Conservation (phyloP, 2,888 invertebrate species). For the Hipparchia semele region DNA sequence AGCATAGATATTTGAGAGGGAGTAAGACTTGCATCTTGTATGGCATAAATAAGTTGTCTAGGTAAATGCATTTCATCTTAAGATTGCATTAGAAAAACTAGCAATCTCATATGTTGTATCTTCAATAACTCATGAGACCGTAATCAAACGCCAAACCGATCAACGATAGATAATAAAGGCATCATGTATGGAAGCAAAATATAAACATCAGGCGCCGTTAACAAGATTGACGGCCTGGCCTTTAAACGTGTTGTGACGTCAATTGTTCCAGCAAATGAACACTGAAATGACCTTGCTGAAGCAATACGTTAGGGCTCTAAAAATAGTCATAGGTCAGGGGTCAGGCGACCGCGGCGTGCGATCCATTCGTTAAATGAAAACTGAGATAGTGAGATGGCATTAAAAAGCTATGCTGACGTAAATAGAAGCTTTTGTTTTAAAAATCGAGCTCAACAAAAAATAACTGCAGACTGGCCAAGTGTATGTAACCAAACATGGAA, state of each 20-base stretch:
- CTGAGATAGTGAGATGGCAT: slow-evolving; percentile 6
- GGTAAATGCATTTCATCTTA: no score
- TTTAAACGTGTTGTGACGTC: slow-evolving; percentile 71
- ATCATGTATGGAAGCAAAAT: slow-evolving; percentile 17
- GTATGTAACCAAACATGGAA: no score
- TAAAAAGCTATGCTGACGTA: slow-evolving; percentile 11
- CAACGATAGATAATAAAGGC: neutral
- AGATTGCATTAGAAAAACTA: neutral
- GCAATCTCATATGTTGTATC: neutral
- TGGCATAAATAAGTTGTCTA: neutral
- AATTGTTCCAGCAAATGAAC: slow-evolving; percentile 78
- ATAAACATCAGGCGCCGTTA: slow-evolving; percentile 34
- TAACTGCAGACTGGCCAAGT: neutral
- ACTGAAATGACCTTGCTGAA: slow-evolving; percentile 63
- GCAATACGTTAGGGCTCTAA: slow-evolving; percentile 64
- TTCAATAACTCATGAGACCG: neutral
- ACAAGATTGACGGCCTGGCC: slow-evolving; percentile 69
- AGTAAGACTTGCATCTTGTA: no score
- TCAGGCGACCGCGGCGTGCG: slow-evolving; percentile 47
- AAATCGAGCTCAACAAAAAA: neutral
- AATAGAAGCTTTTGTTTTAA: neutral
- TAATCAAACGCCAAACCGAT: neutral
- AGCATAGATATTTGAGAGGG: neutral
- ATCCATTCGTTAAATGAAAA: slow-evolving; percentile 40
- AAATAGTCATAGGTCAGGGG: slow-evolving; percentile 76